Evolutionary conservation across 2,797 vertebrate species (phyloP).

Genomic region (Danio choprae): DNA sequence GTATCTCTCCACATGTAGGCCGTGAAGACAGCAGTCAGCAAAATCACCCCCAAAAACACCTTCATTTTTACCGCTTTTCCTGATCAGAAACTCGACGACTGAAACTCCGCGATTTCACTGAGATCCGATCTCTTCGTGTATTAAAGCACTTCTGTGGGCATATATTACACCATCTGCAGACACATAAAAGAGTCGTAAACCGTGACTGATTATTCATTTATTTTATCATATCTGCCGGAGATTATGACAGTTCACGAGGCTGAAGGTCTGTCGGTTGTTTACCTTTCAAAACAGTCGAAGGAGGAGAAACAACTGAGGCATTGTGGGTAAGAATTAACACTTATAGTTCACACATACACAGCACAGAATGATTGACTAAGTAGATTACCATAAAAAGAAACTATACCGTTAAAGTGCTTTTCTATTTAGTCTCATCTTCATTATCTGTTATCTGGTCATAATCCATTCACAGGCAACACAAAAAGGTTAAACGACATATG

Average conservation of each 20-base stretch:
- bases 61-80: neutral
- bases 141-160: neutral
- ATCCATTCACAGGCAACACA: too few relatives aligned
- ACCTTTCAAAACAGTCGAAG: neutral
- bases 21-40: constrained; percentile 6
- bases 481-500: too few relatives aligned
- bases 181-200: neutral
- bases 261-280: neutral
- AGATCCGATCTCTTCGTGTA: neutral
- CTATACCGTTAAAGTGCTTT: too few relatives aligned
- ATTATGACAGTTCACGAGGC: neutral
- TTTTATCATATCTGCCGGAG: neutral
- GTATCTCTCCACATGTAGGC: constrained; percentile 50
- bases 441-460: too few relatives aligned
- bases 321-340: neutral
- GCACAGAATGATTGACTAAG: too few relatives aligned
- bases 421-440: too few relatives aligned
- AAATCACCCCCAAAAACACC: neutral
- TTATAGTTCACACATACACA: neutral
- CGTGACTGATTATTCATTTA: neutral
- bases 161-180: neutral
- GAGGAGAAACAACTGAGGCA: neutral
- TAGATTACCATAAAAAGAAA: too few relatives aligned
- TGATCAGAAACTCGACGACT: neutral
- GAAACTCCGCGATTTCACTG: neutral